A percentile compares a stretch with the other conserved stretches of the same genome.
Conservation (phyloP, 2,113 vertebrate species). For the Burhinus bistriatus region DNA sequence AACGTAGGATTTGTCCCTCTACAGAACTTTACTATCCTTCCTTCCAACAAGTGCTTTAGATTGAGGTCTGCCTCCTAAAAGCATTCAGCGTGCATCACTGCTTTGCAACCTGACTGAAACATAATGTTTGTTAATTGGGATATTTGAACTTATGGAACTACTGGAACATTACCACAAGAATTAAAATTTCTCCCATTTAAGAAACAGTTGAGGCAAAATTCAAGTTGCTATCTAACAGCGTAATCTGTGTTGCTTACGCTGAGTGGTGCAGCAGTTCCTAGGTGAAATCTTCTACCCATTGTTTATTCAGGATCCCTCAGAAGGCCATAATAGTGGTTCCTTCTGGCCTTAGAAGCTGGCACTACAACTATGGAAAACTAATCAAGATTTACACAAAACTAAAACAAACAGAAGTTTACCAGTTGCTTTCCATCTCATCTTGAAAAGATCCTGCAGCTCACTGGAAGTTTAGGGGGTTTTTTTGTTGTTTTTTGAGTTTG, state of each 20-base stretch:
- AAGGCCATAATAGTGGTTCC: fast-evolving
- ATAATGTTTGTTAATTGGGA: background rate
- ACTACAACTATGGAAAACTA: background rate
- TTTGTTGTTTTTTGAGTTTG: background rate
- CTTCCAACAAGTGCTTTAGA: background rate
- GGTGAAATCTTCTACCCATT: background rate
- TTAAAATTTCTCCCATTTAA: background rate
- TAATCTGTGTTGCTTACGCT: background rate
- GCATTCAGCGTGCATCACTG: background rate
- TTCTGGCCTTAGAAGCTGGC: background rate
- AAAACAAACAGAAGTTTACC: background rate
- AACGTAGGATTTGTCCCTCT: background rate
- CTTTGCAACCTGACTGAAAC: background rate
- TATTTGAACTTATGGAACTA: background rate
- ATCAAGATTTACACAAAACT: background rate
- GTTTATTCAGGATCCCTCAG: background rate
- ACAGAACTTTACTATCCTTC: background rate
- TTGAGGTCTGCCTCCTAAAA: background rate
- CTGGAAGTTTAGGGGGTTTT: background rate
- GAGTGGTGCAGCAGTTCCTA: background rate
- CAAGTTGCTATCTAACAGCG: background rate
- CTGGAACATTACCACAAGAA: background rate
- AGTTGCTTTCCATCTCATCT: background rate
- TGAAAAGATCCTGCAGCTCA: background rate
- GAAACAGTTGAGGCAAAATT: background rate